phyloP scores from a whole-genome alignment of 2,113 vertebrate genomes.

The Turnix velox region DNA sequence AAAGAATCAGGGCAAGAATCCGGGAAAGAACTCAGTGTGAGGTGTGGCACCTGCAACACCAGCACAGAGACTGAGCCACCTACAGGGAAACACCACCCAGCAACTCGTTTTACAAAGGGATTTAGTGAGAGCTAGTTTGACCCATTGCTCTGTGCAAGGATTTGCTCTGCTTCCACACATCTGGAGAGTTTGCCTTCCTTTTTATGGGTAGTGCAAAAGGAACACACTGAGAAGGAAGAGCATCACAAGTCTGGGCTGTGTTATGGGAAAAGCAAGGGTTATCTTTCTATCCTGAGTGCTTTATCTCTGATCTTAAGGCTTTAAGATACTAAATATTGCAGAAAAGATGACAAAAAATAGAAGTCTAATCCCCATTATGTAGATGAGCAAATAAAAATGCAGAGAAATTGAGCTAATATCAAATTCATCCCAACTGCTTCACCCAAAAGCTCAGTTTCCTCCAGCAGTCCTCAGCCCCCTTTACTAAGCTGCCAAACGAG shows the following conservation, averaged over 20 bases:
- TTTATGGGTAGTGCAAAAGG: not conserved
- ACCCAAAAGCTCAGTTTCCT: not conserved
- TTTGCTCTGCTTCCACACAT: not conserved
- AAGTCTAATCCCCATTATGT: not conserved
- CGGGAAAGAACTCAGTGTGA: fast-evolving
- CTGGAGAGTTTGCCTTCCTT: not conserved
- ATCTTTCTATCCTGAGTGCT: not conserved
- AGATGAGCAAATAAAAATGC: not conserved
- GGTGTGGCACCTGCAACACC: not conserved
- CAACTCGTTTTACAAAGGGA: not conserved
- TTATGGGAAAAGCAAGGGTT: not conserved
- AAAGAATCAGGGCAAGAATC: not conserved
- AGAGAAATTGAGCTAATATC: not conserved
- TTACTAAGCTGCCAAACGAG: not conserved
- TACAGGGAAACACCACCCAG: not conserved
- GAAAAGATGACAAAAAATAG: not conserved
- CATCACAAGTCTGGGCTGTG: fast-evolving
- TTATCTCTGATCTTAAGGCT: not conserved
- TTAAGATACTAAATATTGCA: not conserved
- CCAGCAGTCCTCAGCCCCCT: not conserved
- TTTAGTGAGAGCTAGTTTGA: not conserved
- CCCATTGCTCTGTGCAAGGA: not conserved
- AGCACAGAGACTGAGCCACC: not conserved
- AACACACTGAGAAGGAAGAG: not conserved
- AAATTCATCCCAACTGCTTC: not conserved